Conservation (phyloP, 2,888 invertebrate genomes). For the Ophion ellenae region DNA sequence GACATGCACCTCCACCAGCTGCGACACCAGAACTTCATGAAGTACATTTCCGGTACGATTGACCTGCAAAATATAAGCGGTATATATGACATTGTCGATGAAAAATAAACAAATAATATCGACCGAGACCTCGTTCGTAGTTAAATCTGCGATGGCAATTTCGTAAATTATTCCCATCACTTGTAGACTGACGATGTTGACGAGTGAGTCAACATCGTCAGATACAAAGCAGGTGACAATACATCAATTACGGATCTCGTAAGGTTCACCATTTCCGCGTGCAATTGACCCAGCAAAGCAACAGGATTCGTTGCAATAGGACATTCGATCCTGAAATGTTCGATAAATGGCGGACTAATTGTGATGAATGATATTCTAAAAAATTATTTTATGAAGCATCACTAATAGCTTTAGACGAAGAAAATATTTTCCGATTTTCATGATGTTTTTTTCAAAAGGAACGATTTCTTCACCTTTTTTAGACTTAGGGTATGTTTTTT, state of each 20-base stretch:
- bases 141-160: conserved; percentile 35
- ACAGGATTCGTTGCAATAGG: conserved; percentile 2
- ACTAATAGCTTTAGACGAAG: too few species aligned
- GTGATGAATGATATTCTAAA: not conserved
- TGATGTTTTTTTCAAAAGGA: too few species aligned
- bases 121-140: conserved; percentile 41
- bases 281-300: conserved; percentile 17
- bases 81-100: not conserved
- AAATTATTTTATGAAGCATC: too few species aligned
- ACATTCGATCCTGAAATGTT: conserved; percentile 37
- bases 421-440: too few species aligned
- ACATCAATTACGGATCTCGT: conserved; percentile 18
- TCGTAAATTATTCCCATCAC: conserved; percentile 20
- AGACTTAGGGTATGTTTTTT: too few species aligned
- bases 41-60: conserved; percentile 57
- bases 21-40: conserved; percentile 48
- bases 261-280: conserved; percentile 35
- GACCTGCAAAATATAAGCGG: conserved; percentile 22
- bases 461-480: too few species aligned
- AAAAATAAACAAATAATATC: not conserved
- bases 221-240: conserved; percentile 33
- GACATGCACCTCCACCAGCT: conserved; percentile 12
- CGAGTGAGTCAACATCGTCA: conserved; percentile 28
- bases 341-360: not conserved
- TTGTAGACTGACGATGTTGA: conserved; percentile 43